These are phyloP conservation scores for Ornithoptera alexandrae DNA, from an alignment of 2,888 invertebrate genomes.

Conservation along the genomic window DNA sequence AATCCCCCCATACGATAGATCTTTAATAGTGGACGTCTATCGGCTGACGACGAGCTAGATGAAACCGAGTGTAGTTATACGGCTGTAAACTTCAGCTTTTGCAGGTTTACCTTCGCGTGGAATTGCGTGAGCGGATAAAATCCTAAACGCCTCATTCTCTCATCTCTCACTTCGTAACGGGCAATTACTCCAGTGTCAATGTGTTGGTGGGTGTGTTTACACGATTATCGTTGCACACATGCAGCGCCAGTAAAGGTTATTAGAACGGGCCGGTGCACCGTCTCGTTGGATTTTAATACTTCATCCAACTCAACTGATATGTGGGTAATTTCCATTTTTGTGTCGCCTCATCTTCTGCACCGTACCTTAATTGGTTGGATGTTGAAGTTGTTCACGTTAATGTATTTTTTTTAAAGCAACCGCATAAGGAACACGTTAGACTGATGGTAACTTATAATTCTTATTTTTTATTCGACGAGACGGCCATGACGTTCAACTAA, in stretches of 20 bases:
- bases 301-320: background rate
- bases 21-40: too few species aligned
- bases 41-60: too few species aligned
- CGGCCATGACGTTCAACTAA: too few species aligned
- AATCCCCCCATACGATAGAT: too few species aligned
- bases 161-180: conserved; percentile 24
- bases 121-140: conserved; percentile 17
- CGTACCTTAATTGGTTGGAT: background rate
- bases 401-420: too few species aligned
- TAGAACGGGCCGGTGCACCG: conserved; percentile 13
- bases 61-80: too few species aligned
- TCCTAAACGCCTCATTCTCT: conserved; percentile 10
- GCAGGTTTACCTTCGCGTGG: conserved; percentile 9
- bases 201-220: conserved; percentile 2
- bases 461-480: too few species aligned
- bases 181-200: conserved; percentile 7
- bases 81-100: too few species aligned
- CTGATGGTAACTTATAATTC: too few species aligned
- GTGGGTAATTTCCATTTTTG: background rate
- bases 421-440: too few species aligned
- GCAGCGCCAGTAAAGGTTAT: conserved; percentile 20
- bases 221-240: conserved; percentile 6
- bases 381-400: too few species aligned
- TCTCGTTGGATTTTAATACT: conserved; percentile 5
- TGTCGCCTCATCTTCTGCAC: background rate